Evolutionary conservation across 1,140 invertebrate genomes (phyloP), one percentile per base, ranked within the genome.

Genomic region (Aphelenchoides besseyi): DNA sequence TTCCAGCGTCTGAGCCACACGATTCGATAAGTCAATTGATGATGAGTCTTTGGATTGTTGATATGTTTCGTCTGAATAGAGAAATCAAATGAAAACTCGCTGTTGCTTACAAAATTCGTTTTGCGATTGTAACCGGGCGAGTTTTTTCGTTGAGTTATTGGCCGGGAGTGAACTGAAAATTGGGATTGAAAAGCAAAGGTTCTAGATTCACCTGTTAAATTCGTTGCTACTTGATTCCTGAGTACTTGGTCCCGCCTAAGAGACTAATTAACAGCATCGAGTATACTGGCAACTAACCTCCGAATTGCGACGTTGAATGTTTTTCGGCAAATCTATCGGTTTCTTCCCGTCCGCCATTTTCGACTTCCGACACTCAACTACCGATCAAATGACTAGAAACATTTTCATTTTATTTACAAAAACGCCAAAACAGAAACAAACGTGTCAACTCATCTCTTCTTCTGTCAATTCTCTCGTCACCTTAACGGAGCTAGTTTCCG

Each of bases 1-100:
- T 82, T 92, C 91, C 78, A 91, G 92, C 32, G 92, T 87, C 80
- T 90, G 91, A 2, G 89, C 88, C 67, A 93, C 87, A 5, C 55
- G 55, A 33, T 59, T 23, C 26, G 55, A 28, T 8, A 59, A 16
- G 12, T 12, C 12, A 23, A 23, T 16, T 12, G 41, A 48, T 23
- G 41, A 48, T n/a, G n/a, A n/a, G n/a, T n/a, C n/a, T n/a, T n/a
- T n/a, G n/a, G n/a, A n/a, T n/a, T n/a, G n/a, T n/a, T n/a, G n/a
- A n/a, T n/a, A n/a, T n/a, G n/a, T n/a, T n/a, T n/a, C n/a, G n/a
- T n/a, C n/a, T n/a, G n/a, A 48, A 48, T 48, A 48, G 41, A 48
- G 23, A 48, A 23, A 23, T 48, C 23, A 48, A 48, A 23, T 48
- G 41, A 48, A 48, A 23, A n/a, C n/a, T n/a, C n/a, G n/a, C n/a